Percentiles rank a stretch among this genome's conserved stretches.
These are phyloP conservation scores for Parnassius mnemosyne DNA, from an alignment of 2,888 invertebrate species.

Conservation along the genomic window DNA sequence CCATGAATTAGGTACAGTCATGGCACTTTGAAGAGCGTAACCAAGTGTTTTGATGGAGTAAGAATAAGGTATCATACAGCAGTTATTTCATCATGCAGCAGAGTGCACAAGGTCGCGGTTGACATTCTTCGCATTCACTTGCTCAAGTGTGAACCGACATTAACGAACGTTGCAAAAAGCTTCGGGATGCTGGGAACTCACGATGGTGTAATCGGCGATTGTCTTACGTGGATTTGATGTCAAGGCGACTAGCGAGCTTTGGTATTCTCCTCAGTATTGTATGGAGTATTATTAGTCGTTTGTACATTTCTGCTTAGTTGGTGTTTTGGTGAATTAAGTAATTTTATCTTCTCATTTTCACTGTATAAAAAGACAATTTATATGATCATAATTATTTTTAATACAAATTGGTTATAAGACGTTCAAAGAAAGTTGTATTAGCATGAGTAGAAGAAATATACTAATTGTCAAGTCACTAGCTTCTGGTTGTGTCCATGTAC, in stretches of 20 bases:
- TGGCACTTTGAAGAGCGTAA: conserved; percentile 20
- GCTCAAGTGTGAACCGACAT: conserved; percentile 30
- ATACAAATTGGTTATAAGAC: too few species aligned
- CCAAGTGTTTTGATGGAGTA: conserved; percentile 20
- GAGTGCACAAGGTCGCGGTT: conserved; percentile 52
- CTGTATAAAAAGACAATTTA: too few species aligned
- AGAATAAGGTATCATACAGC: conserved; percentile 16
- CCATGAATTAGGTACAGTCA: conserved; percentile 21
- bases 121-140: conserved; percentile 61
- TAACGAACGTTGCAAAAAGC: conserved; percentile 24
- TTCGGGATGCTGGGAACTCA: conserved; percentile 35
- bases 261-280: conserved; percentile 9
- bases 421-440: too few species aligned
- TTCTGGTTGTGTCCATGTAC: too few species aligned
- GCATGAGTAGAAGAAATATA: too few species aligned
- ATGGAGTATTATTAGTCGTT: background rate
- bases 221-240: conserved; percentile 42
- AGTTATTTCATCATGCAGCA: conserved; percentile 18
- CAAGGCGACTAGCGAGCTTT: conserved; percentile 26
- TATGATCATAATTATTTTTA: too few species aligned
- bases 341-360: too few species aligned
- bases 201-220: conserved; percentile 47
- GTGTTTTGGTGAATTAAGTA: too few species aligned
- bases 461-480: too few species aligned
- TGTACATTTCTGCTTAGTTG: background rate